Percentiles rank a stretch among this genome's conserved stretches.
These are phyloP conservation scores for Brachylomia viminalis DNA, from an alignment of 2,888 invertebrate genomes.

Conservation along the genomic window DNA sequence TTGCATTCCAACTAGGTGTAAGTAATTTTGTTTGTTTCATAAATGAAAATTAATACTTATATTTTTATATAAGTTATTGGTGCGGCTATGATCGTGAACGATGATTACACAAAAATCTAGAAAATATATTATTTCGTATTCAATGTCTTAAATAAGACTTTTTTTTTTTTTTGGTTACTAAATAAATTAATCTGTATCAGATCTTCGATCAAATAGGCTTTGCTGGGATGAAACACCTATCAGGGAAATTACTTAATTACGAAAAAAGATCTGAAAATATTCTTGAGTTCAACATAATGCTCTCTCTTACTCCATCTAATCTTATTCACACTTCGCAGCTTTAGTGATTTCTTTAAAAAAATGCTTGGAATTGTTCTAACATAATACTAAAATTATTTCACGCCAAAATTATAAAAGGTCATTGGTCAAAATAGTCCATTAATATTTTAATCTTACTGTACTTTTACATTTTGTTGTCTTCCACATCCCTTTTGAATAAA, in stretches of 20 bases:
- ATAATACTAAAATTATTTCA: too few species aligned
- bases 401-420: not conserved
- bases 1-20: not conserved
- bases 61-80: not conserved
- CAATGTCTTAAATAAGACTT: not conserved
- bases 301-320: too few species aligned
- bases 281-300: slow-evolving; percentile 1
- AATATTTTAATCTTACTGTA: slow-evolving; percentile 44
- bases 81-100: not conserved
- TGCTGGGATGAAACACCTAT: not conserved
- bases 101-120: not conserved
- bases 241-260: not conserved
- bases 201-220: slow-evolving; percentile 11
- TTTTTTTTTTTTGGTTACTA: too few species aligned
- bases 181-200: too few species aligned
- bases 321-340: slow-evolving; percentile 6
- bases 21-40: not conserved
- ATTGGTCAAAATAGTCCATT: slow-evolving; percentile 19
- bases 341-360: slow-evolving; percentile 11
- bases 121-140: not conserved
- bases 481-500: slow-evolving; percentile 42
- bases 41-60: too few species aligned
- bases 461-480: slow-evolving; percentile 34
- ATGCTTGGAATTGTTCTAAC: too few species aligned
- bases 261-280: slow-evolving; percentile 4